Evolutionary conservation across 2,113 vertebrate genomes (phyloP), one percentile per base, ranked within the genome.

Genomic region (Isichthys henryi): DNA sequence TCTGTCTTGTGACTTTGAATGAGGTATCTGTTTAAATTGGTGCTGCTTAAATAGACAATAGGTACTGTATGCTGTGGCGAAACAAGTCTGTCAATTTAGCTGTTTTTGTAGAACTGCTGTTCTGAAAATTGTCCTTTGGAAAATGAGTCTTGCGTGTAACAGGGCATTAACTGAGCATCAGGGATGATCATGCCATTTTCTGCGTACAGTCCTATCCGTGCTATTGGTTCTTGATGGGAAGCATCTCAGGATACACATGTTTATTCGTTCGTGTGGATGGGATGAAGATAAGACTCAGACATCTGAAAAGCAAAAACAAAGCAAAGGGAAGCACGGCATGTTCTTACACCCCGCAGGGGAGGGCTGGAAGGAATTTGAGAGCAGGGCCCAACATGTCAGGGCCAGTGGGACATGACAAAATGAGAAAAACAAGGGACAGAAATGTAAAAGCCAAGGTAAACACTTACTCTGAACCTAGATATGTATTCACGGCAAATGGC

Each of bases 331-430:
- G 91, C 87, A 93, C 92, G 91, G 6, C 35, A 56, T 92, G 92
- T 95, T 93, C 92, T 90, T 86, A 88, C 88, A 89, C 88, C 21
- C 77, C 88, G 85, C 70, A 62, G 90, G 89, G 89, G 15, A 8
- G 87, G 92, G 92, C 31, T 89, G 85, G 92, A 90, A 89, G 87
- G 90, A 92, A 95, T 94, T 53, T 92, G 77, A 84, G 88, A 74
- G 80, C 82, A 91, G 62, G 91, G 91, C 91, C 86, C 49, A 77
- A 93, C 95, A 94, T 90, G 94, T 50, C 27, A 50, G 56, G 21
- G 52, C 10, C 39, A 45, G 87, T 9, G n/a, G 31, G 56, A 17
- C 1, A 58, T 39, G 52, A 45, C 13, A 82, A n/a, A 84, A 50
- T 17, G 52, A 35, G 52, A 46, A 43, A 70, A 53, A 86, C 21